phyloP scores from a whole-genome alignment of 2,888 invertebrate genomes.

The Oegoconia quadripuncta region DNA sequence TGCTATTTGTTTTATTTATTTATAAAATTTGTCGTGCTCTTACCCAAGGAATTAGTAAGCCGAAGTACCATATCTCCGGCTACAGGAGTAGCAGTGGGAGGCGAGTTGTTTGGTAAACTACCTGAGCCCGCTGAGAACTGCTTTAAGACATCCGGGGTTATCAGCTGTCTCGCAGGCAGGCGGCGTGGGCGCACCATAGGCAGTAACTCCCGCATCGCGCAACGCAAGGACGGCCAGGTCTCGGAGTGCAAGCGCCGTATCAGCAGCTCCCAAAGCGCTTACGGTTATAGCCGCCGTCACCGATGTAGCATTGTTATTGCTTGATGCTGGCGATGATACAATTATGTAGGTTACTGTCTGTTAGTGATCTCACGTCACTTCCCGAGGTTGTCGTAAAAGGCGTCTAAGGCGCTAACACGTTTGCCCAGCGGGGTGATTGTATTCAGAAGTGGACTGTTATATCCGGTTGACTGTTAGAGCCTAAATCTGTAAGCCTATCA shows the following conservation, averaged over 20 bases:
- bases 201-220: constrained; percentile 30
- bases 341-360: background rate
- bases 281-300: constrained; percentile 8
- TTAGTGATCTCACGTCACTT: background rate
- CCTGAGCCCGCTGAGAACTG: constrained; percentile 25
- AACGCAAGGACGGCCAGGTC: constrained; percentile 17
- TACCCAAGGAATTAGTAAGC: constrained; percentile 5
- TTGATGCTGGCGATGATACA: constrained; percentile 1
- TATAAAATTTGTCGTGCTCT: background rate
- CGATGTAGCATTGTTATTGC: constrained; percentile 3
- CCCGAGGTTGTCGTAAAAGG: too few species aligned
- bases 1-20: background rate
- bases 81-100: too few species aligned
- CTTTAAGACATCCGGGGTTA: constrained; percentile 26
- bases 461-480: too few species aligned
- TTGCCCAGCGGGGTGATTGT: too few species aligned
- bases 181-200: constrained; percentile 19
- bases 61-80: too few species aligned
- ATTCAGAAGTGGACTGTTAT: too few species aligned
- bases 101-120: too few species aligned
- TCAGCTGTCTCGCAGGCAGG: constrained; percentile 19
- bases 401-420: too few species aligned
- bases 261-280: constrained; percentile 8
- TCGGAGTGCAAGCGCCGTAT: constrained; percentile 2
- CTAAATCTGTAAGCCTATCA: too few species aligned